phyloP scores from a whole-genome alignment of 2,797 vertebrate species.

The Delichon dasypus region DNA sequence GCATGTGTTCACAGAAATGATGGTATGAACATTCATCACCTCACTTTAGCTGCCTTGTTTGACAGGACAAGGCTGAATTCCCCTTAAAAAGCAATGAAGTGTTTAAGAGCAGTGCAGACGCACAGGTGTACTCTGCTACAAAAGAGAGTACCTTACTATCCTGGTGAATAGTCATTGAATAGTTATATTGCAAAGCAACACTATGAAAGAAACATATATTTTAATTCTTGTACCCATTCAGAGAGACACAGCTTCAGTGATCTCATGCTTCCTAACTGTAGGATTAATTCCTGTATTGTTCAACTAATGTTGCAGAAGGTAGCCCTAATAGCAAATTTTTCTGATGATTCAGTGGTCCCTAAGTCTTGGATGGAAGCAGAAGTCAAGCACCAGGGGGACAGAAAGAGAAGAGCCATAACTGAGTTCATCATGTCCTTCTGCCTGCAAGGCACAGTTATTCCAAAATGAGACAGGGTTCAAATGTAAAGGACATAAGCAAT shows the following conservation, averaged over 20 bases:
- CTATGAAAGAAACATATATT: not conserved
- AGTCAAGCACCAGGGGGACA: not conserved
- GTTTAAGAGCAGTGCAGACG: not conserved
- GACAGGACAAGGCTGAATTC: not conserved
- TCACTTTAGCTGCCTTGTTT: not conserved
- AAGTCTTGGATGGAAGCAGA: not conserved
- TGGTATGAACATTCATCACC: not conserved
- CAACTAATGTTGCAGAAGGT: not conserved
- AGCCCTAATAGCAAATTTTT: not conserved
- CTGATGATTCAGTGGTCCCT: accelerated
- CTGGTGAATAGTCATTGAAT: not conserved
- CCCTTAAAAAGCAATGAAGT: not conserved
- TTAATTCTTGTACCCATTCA: not conserved
- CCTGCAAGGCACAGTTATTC: not conserved
- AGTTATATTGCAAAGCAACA: not conserved
- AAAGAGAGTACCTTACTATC: not conserved
- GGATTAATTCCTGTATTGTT: not conserved
- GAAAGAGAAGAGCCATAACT: not conserved
- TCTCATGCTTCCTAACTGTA: not conserved
- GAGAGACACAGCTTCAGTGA: not conserved
- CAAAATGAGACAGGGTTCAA: not conserved
- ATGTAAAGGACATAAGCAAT: not conserved
- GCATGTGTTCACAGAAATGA: not conserved
- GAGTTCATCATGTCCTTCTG: not conserved
- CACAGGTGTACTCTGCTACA: not conserved